Evolutionary conservation across 1,140 invertebrate genomes (phyloP).

Genomic region (Cepaea nemoralis): DNA sequence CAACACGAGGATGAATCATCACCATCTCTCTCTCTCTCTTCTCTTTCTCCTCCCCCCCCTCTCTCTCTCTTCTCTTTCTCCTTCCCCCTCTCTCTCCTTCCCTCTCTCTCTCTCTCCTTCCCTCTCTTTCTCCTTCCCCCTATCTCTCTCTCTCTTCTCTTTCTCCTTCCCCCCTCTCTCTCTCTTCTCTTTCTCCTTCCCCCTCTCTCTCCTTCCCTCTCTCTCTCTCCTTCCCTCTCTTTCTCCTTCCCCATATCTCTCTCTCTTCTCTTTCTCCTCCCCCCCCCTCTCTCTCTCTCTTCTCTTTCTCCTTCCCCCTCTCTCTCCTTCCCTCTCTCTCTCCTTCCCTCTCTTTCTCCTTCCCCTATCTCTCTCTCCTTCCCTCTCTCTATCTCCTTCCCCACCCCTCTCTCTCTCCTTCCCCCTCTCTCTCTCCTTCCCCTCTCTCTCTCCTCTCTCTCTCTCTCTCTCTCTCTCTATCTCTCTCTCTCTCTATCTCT

Average conservation of each 20-base stretch:
- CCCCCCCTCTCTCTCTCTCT: neutral
- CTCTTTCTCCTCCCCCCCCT: neutral
- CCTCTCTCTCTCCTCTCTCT: neutral
- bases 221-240: neutral
- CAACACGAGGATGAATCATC: too few species aligned
- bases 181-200: neutral
- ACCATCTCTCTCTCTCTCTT: neutral
- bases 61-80: neutral
- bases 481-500: neutral
- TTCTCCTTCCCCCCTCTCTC: constrained; percentile 7
- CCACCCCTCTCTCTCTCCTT: neutral
- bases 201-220: neutral
- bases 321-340: neutral
- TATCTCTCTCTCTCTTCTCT: too few species aligned
- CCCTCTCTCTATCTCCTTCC: neutral
- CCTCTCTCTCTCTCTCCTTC: neutral
- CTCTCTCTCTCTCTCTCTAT: neutral
- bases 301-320: neutral
- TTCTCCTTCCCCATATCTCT: neutral
- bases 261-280: neutral
- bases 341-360: neutral
- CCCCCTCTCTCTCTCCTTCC: neutral
- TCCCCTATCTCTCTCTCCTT: neutral
- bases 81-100: neutral
- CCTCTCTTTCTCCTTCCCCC: neutral